Evolutionary conservation across 2,113 vertebrate genomes (phyloP).

Genomic region (Dendrocopos noguchii): DNA sequence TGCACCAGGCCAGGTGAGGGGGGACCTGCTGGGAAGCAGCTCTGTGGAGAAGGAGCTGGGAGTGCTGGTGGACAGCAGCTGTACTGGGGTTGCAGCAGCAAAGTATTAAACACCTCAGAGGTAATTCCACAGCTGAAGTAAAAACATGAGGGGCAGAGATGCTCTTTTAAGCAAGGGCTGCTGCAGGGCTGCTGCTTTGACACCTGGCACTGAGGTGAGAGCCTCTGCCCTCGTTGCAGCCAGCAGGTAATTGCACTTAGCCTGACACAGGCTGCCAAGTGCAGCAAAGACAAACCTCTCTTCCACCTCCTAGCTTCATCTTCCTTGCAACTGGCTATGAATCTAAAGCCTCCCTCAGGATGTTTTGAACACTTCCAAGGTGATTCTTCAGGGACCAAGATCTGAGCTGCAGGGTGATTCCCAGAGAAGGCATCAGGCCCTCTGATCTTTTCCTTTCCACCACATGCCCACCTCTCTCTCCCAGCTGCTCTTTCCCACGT

Average conservation of each 20-base stretch:
- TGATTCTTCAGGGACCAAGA: neutral
- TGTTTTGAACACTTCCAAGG: neutral
- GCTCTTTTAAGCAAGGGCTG: neutral
- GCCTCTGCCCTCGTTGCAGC: neutral
- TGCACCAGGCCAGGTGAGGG: too few relatives aligned
- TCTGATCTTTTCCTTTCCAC: neutral
- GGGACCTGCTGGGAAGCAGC: too few relatives aligned
- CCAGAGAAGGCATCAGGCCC: neutral
- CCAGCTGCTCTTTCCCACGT: neutral
- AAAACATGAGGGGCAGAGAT: neutral
- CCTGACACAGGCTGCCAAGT: neutral
- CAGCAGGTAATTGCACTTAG: neutral
- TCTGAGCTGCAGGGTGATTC: neutral
- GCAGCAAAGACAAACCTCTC: neutral
- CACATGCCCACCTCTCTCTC: fast-evolving
- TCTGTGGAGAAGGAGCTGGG: too few relatives aligned
- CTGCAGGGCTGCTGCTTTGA: neutral
- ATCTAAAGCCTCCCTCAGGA: neutral
- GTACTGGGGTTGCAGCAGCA: neutral
- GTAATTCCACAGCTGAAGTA: neutral
- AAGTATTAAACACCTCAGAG: neutral
- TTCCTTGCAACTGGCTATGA: neutral
- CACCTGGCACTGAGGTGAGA: neutral
- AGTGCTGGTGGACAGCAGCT: neutral
- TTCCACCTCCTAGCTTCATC: neutral